phyloP scores from a whole-genome alignment of 1,140 invertebrate species.

The Lasioglossum albipes region DNA sequence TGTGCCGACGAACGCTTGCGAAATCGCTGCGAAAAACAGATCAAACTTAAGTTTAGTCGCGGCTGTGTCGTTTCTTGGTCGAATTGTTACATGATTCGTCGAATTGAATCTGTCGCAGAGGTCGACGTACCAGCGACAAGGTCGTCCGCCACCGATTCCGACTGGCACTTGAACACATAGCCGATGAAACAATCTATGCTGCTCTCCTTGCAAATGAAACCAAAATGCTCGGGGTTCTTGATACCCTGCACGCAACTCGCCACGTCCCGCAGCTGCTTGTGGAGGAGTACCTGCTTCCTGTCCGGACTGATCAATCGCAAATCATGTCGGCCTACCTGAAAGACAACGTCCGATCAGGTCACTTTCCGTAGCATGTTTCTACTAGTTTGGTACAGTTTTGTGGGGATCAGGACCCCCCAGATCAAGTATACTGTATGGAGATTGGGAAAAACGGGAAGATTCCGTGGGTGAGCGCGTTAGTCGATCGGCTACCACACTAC shows the following conservation, averaged over 20 bases:
- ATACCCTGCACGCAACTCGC: conserved; percentile 93
- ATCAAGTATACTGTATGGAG: no score
- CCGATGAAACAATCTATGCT: conserved; percentile 87
- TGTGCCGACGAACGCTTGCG: conserved; percentile 88
- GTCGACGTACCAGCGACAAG: conserved; percentile 85
- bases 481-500: no score
- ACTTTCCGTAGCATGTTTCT: not conserved
- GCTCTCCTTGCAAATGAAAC: conserved; percentile 92
- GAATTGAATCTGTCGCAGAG: not conserved
- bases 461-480: no score
- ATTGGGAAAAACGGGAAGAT: no score
- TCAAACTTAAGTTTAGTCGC: no score
- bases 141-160: conserved; percentile 88
- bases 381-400: no score
- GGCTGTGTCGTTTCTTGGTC: no score
- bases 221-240: conserved; percentile 91
- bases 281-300: conserved; percentile 92
- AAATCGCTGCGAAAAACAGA: conserved; percentile 85
- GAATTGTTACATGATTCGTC: no score
- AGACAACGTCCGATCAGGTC: conserved; percentile 25
- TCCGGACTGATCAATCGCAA: conserved; percentile 95
- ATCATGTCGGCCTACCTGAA: conserved; percentile 91
- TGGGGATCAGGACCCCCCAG: no score
- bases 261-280: conserved; percentile 92
- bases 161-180: conserved; percentile 95